Evolutionary conservation across 2,888 invertebrate species (phyloP).

Genomic region (Spisula solida): DNA sequence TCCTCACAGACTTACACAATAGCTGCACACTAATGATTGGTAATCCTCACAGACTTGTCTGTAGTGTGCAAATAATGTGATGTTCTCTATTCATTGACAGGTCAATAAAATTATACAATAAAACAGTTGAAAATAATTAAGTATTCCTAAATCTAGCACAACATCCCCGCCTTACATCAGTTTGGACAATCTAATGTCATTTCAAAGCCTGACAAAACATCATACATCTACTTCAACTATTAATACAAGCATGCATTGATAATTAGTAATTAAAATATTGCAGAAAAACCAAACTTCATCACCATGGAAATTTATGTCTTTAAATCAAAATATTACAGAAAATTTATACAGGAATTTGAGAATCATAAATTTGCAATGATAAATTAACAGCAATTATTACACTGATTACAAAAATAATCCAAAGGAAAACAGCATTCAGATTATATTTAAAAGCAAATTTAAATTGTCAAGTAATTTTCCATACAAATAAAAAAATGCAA

Average conservation of each 20-base stretch:
- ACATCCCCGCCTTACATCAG: too few species aligned
- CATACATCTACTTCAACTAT: neutral
- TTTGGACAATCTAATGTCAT: neutral
- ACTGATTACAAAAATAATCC: slow-evolving; percentile 15
- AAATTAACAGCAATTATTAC: too few species aligned
- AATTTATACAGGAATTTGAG: neutral
- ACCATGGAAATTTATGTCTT: neutral
- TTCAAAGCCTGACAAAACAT: neutral
- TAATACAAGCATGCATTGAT: neutral
- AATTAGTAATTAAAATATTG: neutral
- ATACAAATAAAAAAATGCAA: neutral
- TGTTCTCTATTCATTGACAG: too few species aligned
- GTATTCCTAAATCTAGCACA: too few species aligned
- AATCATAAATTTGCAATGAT: neutral
- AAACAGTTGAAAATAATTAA: too few species aligned
- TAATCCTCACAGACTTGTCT: too few species aligned
- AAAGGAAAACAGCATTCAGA: slow-evolving; percentile 17
- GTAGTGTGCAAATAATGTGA: too few species aligned
- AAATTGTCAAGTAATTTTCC: neutral
- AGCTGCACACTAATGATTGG: too few species aligned
- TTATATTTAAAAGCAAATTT: neutral
- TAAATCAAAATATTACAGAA: neutral
- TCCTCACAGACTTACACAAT: too few species aligned
- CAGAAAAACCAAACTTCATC: neutral
- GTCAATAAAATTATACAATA: too few species aligned